Base-by-base conservation (phyloP, 2,888 invertebrate species). In the Hyles lineata region DNA sequence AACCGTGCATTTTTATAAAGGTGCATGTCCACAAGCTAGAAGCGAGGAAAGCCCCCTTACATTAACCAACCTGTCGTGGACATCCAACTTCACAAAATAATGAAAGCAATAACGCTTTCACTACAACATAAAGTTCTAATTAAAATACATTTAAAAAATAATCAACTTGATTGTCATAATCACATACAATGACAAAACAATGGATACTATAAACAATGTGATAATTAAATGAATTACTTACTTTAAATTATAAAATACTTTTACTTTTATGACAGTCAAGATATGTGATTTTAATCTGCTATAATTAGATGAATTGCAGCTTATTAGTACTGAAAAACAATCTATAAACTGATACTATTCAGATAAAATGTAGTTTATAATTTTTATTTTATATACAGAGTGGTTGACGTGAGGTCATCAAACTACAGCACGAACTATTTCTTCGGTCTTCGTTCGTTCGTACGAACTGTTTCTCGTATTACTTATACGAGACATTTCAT, bases 1-100 rank as follows among this genome's bases (percentile, higher is more conserved):
- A 70, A 55, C 70, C 17, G 59, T 70, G 72, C 70, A n/a, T 63
- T 29, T 50, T 52, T 32, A 61, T 32, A 52, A 62, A 62, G 25
- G 17, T 62, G 61, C n/a, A 71, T 71, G 62, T 52, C 55, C 71
- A 71, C 52, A 32, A 62, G 43, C 21, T 15, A 9, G 15, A 67
- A 67, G 23, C 63, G 21, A 67, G 6, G 63, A 35, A 67, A 63
- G 21, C 63, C 43, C 62, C 43, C 11, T 15, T 43, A 43, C 11
- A 23, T 7, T 21, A 5, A 32, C 32, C n/a, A 67, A 50, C 43
- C 17, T 55, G 62, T 50, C 71, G 23, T 67, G 50, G 67, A 67
- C 67, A 50, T 67, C 17, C 23, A 67, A 67, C 67, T 67, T 67
- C 23, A 67, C 60, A 60, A 60, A 43, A 50, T 23, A 50, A 67